Base-by-base conservation (phyloP, 2,113 vertebrate species). In the Pachypanchax playfairii region DNA sequence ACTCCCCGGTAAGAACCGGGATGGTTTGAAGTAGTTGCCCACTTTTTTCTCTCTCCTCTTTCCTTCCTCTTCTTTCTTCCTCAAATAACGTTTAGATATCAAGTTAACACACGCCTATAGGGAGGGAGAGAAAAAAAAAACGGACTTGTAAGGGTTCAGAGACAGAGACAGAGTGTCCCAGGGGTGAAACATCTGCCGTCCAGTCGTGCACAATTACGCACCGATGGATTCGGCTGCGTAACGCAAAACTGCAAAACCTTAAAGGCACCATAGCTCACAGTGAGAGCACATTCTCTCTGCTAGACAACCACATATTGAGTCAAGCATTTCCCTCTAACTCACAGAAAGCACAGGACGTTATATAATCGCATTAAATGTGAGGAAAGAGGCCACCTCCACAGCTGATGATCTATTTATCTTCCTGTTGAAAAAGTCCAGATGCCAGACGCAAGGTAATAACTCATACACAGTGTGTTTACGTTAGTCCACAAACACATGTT, bases 201-300 rank as follows among this genome's bases (percentile, higher is more conserved):
- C 87, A 84, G 73, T 80, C 80, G 66, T 61, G 85, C 88, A 64
- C 82, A 78, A 84, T 84, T 87, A 86, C 79, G 84, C 88, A 82
- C 65, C 77, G 68, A 49, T 75, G 67, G 73, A n/a, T 36, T 75
- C 61, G 56, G 46, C 74, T 65, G 49, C 47, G 65, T 57, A 47
- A 75, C 60, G 61, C n/a, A n/a, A n/a, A n/a, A n/a, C n/a, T n/a
- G 29, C 70, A 48, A 59, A 21, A 76, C 68, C n/a, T 80, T 26
- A 47, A 48, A 77, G 38, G 61, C 62, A 24, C 70, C 17, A 36
- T 31, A 75, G 62, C 75, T 66, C 58, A 72, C 70, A 68, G 56
- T 65, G 75, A 77, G 74, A 79, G 73, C 73, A 57, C 72, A 55
- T 43, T 22, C 76, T 66, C 78, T 35, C 36, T 29, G 3, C 51